Evolutionary conservation across 2,113 vertebrate genomes (phyloP).

Genomic region (Lates calcarifer): DNA sequence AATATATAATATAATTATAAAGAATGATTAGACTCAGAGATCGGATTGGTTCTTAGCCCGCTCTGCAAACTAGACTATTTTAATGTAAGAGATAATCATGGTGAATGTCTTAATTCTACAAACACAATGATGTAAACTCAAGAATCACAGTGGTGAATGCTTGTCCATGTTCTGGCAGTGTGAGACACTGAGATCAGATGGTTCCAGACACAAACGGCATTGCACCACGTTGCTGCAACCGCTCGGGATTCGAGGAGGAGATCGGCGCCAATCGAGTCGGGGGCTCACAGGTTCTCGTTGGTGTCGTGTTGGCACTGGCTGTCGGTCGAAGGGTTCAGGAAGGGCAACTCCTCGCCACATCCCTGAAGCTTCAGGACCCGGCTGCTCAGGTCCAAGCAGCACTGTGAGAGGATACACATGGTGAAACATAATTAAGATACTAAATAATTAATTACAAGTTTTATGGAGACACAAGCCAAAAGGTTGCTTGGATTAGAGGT

Average conservation of each 20-base stretch:
- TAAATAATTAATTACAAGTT: conserved; percentile 27
- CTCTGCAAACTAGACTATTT: conserved; percentile 61
- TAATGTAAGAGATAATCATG: conserved; percentile 59
- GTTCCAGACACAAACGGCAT: conserved; percentile 58
- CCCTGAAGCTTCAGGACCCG: conserved; percentile 86
- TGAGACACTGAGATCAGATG: conserved; percentile 49
- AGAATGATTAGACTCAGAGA: conserved; percentile 45
- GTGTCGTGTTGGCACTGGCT: conserved; percentile 81
- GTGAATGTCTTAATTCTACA: conserved; percentile 64
- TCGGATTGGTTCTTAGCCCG: conserved; percentile 14
- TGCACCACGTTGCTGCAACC: conserved; percentile 24
- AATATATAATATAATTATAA: conserved; percentile 45
- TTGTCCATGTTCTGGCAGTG: conserved; percentile 64
- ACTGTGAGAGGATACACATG: conserved; percentile 76
- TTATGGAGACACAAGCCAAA: no score
- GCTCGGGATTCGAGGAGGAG: conserved; percentile 6
- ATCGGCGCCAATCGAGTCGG: conserved; percentile 1
- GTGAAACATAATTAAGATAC: neutral
- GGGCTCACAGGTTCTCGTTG: conserved; percentile 85
- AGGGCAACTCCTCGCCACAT: conserved; percentile 88
- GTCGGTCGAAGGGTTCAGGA: conserved; percentile 81
- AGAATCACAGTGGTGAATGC: conserved; percentile 27
- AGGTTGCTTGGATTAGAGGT: no score
- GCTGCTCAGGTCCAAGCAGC: conserved; percentile 90
- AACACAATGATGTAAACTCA: conserved; percentile 77